Evolutionary conservation across 1,140 invertebrate species (phyloP), one percentile per base, ranked within the genome.

Genomic region (Drosophila baimaii): DNA sequence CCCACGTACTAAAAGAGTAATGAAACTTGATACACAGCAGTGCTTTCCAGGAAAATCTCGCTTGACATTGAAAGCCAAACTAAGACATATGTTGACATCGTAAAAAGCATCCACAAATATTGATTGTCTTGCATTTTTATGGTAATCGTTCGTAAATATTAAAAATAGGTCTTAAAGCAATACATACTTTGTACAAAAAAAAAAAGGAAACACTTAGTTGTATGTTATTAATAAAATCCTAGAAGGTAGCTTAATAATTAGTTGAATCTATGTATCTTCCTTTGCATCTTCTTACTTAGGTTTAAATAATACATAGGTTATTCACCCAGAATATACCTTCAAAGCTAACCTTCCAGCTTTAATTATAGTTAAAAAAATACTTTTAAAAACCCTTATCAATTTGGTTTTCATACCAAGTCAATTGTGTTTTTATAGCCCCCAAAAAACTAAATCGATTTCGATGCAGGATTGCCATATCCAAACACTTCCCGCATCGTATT

Each of bases 41-140:
- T 15, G 5, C 35, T 37, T 13, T 6, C 15, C 5, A 6, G 10
- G 4, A 35, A 21, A 10, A 21, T 35, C 19, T 52, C 2, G 6
- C 51, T 21, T 52, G 4, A 15, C 49, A 15, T 33, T 52, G 49
- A 33, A 52, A 21, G 15, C 3, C 29, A 52, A 52, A 33, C 29
- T 52, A 21, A 17, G 29, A 33, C 68, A 57, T 27, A 71, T 71
- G 51, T 31, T 27, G 25, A 17, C 46, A 8, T 35, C 64, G 55
- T 70, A 71, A 71, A 71, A 55, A 71, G 49, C 49, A 31, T 3
- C 6, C 9, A 15, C 47, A 4, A 47, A 43, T 23, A 27, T 57
- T 47, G 23, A 31, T 33, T 70, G 13, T 21, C 23, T 33, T 49
- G 25, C 5, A 52, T 15, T 33, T 51, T 21, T 19, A 4, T 31